A percentile compares a stretch with the other conserved stretches of the same genome.
Evolutionary conservation across 2,888 invertebrate species (phyloP).

Genomic region (Argyresthia albistria): DNA sequence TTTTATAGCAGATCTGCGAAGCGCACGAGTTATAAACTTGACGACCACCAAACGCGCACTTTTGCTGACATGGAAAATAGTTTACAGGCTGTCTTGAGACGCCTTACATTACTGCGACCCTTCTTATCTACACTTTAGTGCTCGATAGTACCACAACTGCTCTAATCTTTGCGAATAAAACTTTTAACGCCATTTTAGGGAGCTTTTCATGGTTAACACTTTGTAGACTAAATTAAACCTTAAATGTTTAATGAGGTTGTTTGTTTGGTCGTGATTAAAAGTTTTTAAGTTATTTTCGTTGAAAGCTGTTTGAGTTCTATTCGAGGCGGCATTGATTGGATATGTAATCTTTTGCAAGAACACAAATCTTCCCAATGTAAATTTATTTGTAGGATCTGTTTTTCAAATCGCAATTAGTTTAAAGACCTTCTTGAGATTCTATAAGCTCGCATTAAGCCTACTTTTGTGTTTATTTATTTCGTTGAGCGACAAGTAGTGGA

Average conservation of each 20-base stretch:
- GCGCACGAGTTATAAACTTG: conserved; percentile 33
- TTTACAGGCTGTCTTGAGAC: conserved; percentile 49
- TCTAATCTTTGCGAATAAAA: conserved; percentile 66
- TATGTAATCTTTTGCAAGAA: too few relatives aligned
- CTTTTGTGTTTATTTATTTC: too few relatives aligned
- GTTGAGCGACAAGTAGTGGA: too few relatives aligned
- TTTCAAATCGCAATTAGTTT: too few relatives aligned
- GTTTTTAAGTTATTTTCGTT: conserved; percentile 46
- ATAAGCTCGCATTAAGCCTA: too few relatives aligned
- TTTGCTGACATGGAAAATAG: conserved; percentile 68
- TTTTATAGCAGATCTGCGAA: conserved; percentile 30
- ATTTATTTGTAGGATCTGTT: too few relatives aligned
- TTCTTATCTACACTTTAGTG: conserved; percentile 52
- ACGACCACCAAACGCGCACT: conserved; percentile 49
- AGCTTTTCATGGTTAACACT: conserved; percentile 52
- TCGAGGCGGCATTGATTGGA: too few relatives aligned
- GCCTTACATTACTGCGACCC: conserved; percentile 26
- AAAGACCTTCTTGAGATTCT: too few relatives aligned
- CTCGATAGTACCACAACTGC: conserved; percentile 37
- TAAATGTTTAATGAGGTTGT: conserved; percentile 60
- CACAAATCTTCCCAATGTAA: too few relatives aligned
- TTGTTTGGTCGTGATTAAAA: conserved; percentile 45
- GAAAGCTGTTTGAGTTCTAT: background rate
- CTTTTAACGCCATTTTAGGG: conserved; percentile 58
- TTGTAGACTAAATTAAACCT: conserved; percentile 55